phyloP scores from a whole-genome alignment of 64 coral and sea anemone genomes.

The Exaiptasia diaphana region DNA sequence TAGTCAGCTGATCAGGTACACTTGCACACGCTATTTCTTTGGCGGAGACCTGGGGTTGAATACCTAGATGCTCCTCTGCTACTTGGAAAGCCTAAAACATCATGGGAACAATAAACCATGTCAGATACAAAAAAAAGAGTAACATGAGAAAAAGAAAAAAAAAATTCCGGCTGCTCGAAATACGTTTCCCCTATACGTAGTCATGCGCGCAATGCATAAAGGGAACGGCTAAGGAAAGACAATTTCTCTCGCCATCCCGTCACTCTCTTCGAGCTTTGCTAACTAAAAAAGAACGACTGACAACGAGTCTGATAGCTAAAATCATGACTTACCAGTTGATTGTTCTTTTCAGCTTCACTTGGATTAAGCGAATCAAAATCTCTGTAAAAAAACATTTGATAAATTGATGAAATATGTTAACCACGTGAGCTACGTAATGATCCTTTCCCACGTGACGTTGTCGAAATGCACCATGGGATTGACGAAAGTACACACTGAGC shows the following conservation, averaged over 20 bases:
- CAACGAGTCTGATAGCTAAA: neutral
- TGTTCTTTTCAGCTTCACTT: slow-evolving; percentile 72
- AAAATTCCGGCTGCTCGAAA: neutral
- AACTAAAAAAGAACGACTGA: no score
- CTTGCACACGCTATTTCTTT: slow-evolving; percentile 64
- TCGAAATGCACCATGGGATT: no score
- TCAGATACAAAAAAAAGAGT: neutral
- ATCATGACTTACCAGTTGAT: slow-evolving; percentile 70
- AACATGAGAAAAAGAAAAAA: neutral
- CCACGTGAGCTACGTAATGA: no score
- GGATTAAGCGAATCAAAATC: slow-evolving; percentile 70
- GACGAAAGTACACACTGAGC: no score
- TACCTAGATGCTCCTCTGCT: slow-evolving; percentile 90
- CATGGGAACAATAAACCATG: no score
- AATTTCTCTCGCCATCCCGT: no score
- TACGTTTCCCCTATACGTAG: neutral
- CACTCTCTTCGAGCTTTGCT: no score
- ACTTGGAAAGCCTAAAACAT: slow-evolving; percentile 75
- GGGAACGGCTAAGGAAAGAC: no score
- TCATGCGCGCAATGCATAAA: no score
- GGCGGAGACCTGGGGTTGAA: slow-evolving; percentile 95
- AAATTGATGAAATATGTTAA: neutral
- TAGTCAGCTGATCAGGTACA: slow-evolving; percentile 81
- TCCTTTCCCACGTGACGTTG: no score
- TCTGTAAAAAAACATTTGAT: slow-evolving; percentile 44